Evolutionary conservation across 37 sponge, comb jelly and placozoan genomes (phyloP).

Genomic region (Dysidea cf. avara): DNA sequence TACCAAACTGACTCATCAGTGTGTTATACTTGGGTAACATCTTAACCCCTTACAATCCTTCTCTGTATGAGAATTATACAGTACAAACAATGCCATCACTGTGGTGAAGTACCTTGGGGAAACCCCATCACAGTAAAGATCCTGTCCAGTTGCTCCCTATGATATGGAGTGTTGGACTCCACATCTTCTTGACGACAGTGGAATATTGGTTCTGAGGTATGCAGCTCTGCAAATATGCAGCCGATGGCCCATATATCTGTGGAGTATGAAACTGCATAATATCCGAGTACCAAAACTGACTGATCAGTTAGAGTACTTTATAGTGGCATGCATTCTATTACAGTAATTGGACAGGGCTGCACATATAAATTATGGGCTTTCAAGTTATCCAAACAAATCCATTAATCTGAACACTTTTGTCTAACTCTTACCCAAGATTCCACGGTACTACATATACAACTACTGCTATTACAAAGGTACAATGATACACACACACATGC

Average conservation of each 20-base stretch:
- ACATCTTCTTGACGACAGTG: slow-evolving; percentile 98
- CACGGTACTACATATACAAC: slow-evolving; percentile 2
- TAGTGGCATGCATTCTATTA: not conserved
- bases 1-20: slow-evolving; percentile 80
- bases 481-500: not conserved
- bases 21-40: slow-evolving; percentile 91
- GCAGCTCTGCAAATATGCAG: slow-evolving; percentile 96
- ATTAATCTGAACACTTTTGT: too few species aligned
- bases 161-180: slow-evolving; percentile 95
- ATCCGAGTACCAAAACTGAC: not conserved
- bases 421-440: not conserved
- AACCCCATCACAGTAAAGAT: slow-evolving; percentile 95
- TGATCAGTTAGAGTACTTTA: not conserved
- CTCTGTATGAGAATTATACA: slow-evolving; percentile 37
- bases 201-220: slow-evolving; percentile 97
- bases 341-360: too few species aligned
- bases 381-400: too few species aligned
- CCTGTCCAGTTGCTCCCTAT: slow-evolving; percentile 92
- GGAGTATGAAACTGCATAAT: not conserved
- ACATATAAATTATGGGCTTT: too few species aligned
- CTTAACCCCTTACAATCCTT: slow-evolving; percentile 94
- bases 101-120: slow-evolving; percentile 56
- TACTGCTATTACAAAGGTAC: not conserved
- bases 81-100: not conserved
- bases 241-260: slow-evolving; percentile 98